phyloP scores from a whole-genome alignment of 2,113 vertebrate genomes.

The Diphyllodes magnificus region DNA sequence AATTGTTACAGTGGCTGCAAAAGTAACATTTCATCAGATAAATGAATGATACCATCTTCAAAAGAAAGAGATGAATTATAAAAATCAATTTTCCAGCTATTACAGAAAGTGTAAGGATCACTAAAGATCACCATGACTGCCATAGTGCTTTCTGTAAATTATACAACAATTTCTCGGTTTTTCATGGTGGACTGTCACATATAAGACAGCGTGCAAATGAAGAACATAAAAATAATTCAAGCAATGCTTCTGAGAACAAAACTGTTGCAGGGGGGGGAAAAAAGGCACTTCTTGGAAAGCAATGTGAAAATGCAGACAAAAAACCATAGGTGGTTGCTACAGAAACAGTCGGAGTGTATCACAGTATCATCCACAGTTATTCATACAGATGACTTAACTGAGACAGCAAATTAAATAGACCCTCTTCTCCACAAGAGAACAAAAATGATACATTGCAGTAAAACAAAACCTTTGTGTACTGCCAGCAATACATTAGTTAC shows the following conservation, averaged over 20 bases:
- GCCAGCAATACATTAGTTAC: not conserved
- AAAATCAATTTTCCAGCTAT: slow-evolving; percentile 22
- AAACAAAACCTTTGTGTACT: not conserved
- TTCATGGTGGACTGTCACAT: not conserved
- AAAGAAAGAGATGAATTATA: slow-evolving; percentile 1
- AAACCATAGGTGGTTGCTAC: not conserved
- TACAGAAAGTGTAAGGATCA: not conserved
- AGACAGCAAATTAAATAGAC: slow-evolving; percentile 1
- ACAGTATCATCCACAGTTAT: not conserved
- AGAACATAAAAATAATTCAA: slow-evolving; percentile 16
- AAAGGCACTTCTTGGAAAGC: not conserved
- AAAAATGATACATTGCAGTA: not conserved
- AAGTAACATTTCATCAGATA: not conserved
- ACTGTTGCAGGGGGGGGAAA: not conserved
- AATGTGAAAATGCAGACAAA: not conserved
- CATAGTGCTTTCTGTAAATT: not conserved
- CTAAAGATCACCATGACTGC: not conserved
- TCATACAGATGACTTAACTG: not conserved
- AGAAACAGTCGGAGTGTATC: slow-evolving; percentile 13
- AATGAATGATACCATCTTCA: not conserved
- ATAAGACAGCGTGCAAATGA: not conserved
- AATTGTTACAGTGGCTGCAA: not conserved
- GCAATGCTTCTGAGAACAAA: not conserved
- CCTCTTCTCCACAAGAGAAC: not conserved
- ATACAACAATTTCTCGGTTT: not conserved